Conservation (phyloP, 23 tunicate species). For the Trididemnum clinides region DNA sequence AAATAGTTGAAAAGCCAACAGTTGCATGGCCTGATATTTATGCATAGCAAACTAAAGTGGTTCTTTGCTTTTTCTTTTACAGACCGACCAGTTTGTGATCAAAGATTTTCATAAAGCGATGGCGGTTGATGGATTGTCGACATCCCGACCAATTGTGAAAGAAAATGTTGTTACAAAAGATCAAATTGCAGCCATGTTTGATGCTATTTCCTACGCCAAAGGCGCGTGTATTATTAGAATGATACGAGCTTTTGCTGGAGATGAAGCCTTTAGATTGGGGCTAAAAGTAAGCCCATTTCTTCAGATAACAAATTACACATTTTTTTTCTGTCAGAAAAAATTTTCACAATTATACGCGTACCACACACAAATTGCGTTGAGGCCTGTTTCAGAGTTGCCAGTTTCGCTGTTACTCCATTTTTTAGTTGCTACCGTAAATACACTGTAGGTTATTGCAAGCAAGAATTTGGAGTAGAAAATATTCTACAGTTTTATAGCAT, state of each 20-base stretch:
- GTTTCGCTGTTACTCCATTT: too few relatives aligned
- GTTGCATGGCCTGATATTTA: too few relatives aligned
- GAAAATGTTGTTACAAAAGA: constrained; percentile 22
- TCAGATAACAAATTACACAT: not conserved
- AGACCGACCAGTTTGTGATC: constrained; percentile 60
- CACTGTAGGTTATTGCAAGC: too few relatives aligned
- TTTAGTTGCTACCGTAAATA: too few relatives aligned
- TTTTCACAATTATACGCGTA: too few relatives aligned
- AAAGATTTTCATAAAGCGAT: constrained; percentile 62
- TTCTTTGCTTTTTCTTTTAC: not conserved
- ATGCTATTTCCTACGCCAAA: constrained; percentile 60
- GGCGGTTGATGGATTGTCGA: constrained; percentile 49
- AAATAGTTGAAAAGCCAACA: too few relatives aligned
- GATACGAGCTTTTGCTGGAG: constrained; percentile 60
- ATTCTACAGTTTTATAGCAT: too few relatives aligned
- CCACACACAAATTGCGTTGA: too few relatives aligned
- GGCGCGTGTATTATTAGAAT: constrained; percentile 77
- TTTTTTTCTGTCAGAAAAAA: not conserved
- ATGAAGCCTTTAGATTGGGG: constrained; percentile 56
- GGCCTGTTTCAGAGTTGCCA: too few relatives aligned
- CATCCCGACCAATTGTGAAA: constrained; percentile 78
- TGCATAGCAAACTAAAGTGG: too few relatives aligned
- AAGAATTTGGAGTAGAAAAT: too few relatives aligned
- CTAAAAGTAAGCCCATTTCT: constrained; percentile 31
- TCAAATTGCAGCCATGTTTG: constrained; percentile 58